Evolutionary conservation across 2,113 vertebrate genomes (phyloP), one percentile per base, ranked within the genome.

Genomic region (Tetraodon nigroviridis): DNA sequence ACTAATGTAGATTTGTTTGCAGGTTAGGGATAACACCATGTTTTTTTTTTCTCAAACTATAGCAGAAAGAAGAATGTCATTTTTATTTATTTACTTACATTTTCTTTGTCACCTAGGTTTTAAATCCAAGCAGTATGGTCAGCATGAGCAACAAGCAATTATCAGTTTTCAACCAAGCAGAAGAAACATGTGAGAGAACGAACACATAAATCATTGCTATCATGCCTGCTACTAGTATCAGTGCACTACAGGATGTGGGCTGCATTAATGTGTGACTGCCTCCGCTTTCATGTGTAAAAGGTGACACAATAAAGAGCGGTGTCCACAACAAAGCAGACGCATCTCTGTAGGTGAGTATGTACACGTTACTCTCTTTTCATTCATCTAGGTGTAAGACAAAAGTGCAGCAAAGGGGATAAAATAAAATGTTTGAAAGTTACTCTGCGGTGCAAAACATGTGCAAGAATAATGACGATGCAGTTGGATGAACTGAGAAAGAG

Each of bases 121-220:
- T 46, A 17, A 16, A 46, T 46, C 44, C 14, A 46, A 46, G 44
- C n/a, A n/a, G 4, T 17, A 37, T 37, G 71, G 55, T 20, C 67
- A 51, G 55, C 69, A 78, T 67, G 73, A 72, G 73, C 79, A 81
- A 73, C 72, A 82, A 73, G 59, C 76, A 76, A 77, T 84, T 82
- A 82, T 82, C 79, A 72, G 64, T 79, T 64, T 56, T 45, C 65
- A 59, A 71, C 61, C 79, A 76, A 81, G 29, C 66, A n/a, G 73
- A 48, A 51, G 71, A 67, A 58, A 80, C 76, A 81, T 81, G 72
- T 73, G 62, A 73, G 69, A 77, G 75, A 78, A 84, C 82, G 64
- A 79, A 78, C 63, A 70, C 78, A 87, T 84, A 81, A 82, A 85
- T 87, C 82, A 86, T 78, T 84, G 76, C 80, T 82, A 85, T 84